Evolutionary conservation across 2,888 invertebrate species (phyloP).

Genomic region (Tribolium freemani): DNA sequence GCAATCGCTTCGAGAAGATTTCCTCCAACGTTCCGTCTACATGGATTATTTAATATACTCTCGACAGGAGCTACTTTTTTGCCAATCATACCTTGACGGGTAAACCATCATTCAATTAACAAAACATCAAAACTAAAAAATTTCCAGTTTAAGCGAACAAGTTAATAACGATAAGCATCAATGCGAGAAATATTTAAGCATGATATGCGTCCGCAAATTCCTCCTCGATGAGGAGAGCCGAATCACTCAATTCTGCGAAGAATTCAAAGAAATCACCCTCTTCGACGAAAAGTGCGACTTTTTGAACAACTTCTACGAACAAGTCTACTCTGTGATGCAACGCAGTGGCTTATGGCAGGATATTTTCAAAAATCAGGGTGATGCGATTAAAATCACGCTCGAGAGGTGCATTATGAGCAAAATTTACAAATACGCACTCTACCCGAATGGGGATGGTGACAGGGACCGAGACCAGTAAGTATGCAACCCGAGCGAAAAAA

Average conservation of each 20-base stretch:
- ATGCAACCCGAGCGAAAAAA: not conserved
- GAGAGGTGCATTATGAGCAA: slow-evolving; percentile 93
- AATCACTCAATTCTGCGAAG: slow-evolving; percentile 81
- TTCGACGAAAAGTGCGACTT: slow-evolving; percentile 94
- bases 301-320: slow-evolving; percentile 85
- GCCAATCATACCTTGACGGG: slow-evolving; percentile 80
- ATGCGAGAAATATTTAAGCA: slow-evolving; percentile 80
- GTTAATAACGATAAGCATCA: slow-evolving; percentile 79
- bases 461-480: slow-evolving; percentile 89
- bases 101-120: slow-evolving; percentile 57
- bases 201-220: slow-evolving; percentile 84
- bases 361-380: slow-evolving; percentile 79
- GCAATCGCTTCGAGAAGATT: slow-evolving; percentile 81
- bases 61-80: slow-evolving; percentile 83
- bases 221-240: slow-evolving; percentile 82
- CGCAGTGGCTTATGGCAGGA: slow-evolving; percentile 81
- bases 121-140: not conserved
- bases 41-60: slow-evolving; percentile 86
- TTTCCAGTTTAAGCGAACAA: slow-evolving; percentile 71
- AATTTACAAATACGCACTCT: slow-evolving; percentile 93
- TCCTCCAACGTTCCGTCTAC: slow-evolving; percentile 83
- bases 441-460: slow-evolving; percentile 98
- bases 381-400: slow-evolving; percentile 84
- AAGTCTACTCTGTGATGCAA: slow-evolving; percentile 78
- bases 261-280: slow-evolving; percentile 83